These are phyloP conservation scores for Lissonota sp. DNA, from an alignment of 2,888 invertebrate genomes.

Conservation along the genomic window DNA sequence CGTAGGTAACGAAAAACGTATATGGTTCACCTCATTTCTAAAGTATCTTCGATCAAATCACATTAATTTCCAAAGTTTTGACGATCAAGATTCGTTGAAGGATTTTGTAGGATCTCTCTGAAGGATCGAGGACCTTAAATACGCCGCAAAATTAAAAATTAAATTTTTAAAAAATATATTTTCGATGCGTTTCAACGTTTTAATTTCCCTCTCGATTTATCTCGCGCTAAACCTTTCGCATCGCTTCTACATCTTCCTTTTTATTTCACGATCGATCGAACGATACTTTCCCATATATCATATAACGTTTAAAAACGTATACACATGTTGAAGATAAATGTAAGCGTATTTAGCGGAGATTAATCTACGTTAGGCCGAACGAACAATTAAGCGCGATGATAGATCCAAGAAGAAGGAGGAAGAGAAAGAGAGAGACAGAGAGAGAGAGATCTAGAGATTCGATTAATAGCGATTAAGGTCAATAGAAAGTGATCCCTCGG, in stretches of 20 bases:
- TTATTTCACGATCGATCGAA: slow-evolving; percentile 25
- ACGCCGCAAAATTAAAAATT: no score
- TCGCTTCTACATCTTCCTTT: slow-evolving; percentile 9
- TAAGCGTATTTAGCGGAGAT: slow-evolving; percentile 11
- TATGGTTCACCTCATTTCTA: no score
- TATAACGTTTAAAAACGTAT: slow-evolving; percentile 24
- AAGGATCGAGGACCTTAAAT: no score
- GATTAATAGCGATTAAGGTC: slow-evolving; percentile 56
- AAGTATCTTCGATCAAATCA: no score
- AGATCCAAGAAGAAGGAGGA: background rate
- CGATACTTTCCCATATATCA: slow-evolving; percentile 49
- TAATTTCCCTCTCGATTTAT: background rate
- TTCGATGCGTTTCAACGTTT: no score
- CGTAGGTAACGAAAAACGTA: no score
- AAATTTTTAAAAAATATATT: no score
- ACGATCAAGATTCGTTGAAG: no score
- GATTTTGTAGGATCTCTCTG: no score
- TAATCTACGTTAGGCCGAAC: slow-evolving; percentile 40
- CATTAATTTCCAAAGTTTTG: no score
- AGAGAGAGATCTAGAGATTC: slow-evolving; percentile 23
- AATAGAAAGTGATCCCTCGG: slow-evolving; percentile 54
- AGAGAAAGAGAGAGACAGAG: slow-evolving; percentile 8
- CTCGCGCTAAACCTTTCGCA: background rate
- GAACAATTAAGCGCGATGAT: slow-evolving; percentile 50
- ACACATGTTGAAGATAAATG: background rate